phyloP scores from a whole-genome alignment of 1,140 invertebrate species.

The Whitmania pigra region DNA sequence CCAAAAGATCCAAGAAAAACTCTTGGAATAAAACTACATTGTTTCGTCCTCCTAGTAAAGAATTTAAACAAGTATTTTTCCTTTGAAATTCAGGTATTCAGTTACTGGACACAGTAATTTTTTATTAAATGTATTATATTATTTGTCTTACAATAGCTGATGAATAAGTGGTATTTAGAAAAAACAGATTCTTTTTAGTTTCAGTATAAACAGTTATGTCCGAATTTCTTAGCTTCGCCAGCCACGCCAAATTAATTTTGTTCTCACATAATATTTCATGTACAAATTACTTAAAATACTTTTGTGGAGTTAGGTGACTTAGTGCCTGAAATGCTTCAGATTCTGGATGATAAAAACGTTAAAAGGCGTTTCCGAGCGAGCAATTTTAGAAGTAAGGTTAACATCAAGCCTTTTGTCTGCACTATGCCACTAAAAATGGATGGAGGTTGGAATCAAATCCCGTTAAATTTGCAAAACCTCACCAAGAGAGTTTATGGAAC shows the following conservation, averaged over 20 bases:
- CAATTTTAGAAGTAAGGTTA: conserved; percentile 81
- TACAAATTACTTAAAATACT: too few relatives aligned
- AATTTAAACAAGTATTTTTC: conserved; percentile 99
- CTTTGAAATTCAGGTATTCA: conserved; percentile 88
- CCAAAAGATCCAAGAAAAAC: conserved; percentile 95
- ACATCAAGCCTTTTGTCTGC: conserved; percentile 78
- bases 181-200: too few relatives aligned
- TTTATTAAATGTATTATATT: too few relatives aligned
- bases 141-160: too few relatives aligned
- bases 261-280: too few relatives aligned
- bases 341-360: conserved; percentile 81
- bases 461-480: conserved; percentile 97
- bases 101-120: too few relatives aligned
- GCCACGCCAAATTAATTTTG: too few relatives aligned
- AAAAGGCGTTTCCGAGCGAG: conserved; percentile 77
- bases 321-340: conserved; percentile 27
- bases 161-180: too few relatives aligned
- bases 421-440: conserved; percentile 92
- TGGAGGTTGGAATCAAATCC: conserved; percentile 92
- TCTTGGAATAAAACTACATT: conserved; percentile 93
- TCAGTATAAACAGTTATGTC: too few relatives aligned
- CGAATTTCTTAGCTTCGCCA: too few relatives aligned
- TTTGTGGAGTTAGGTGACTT: too few relatives aligned
- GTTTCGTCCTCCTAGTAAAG: conserved; percentile 98
- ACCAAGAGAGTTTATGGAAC: conserved; percentile 94